Percentiles rank a stretch among this genome's conserved stretches.
Conservation (phyloP, 92 coral and sea anemone species). For the Palythoa grandiflora region DNA sequence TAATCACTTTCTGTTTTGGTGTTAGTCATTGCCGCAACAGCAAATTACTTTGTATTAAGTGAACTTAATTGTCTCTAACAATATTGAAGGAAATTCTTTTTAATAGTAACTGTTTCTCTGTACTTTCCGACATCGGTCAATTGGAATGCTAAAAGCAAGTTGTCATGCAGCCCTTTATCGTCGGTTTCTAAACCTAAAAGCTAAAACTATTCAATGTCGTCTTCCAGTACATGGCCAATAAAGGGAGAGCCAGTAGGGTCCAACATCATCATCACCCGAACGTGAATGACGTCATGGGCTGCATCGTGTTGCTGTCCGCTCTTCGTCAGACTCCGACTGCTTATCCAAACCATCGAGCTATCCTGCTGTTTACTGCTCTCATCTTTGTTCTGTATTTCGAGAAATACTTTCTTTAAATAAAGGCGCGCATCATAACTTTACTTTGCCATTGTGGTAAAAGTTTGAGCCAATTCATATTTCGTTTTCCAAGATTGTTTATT, state of each 20-base stretch:
- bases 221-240: neutral
- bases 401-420: no score
- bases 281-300: no score
- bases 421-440: neutral
- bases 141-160: slow-evolving; percentile 20
- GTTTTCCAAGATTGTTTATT: no score
- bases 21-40: slow-evolving; percentile 15
- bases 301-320: no score
- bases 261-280: no score
- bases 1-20: slow-evolving; percentile 17
- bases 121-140: slow-evolving; percentile 20
- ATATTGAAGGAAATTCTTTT: slow-evolving; percentile 10
- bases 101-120: slow-evolving; percentile 30
- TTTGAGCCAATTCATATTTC: neutral
- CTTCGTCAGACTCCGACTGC: no score
- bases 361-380: no score
- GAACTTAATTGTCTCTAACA: no score
- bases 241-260: no score
- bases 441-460: neutral
- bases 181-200: no score
- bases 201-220: neutral
- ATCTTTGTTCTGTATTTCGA: no score
- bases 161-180: neutral
- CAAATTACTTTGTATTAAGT: neutral
- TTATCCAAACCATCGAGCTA: neutral